Evolutionary conservation across 2,113 vertebrate genomes (phyloP).

Genomic region (western clawed frog (Xenopus tropicalis)): DNA sequence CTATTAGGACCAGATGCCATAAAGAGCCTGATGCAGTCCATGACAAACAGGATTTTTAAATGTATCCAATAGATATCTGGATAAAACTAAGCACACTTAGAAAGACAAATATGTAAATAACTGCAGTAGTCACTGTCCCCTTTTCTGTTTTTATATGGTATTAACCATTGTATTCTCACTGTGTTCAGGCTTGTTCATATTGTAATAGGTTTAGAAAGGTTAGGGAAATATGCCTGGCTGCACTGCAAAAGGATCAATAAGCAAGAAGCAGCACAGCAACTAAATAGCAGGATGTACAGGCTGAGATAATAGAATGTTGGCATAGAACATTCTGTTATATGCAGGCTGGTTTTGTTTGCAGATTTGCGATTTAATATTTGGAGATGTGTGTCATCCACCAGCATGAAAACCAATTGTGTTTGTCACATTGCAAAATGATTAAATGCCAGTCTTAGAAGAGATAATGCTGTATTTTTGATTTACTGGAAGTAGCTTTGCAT

Average conservation of each 20-base stretch:
- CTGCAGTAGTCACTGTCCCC: no score
- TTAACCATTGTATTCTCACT: neutral
- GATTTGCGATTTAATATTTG: constrained; percentile 36
- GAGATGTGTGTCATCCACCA: constrained; percentile 43
- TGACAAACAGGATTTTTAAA: no score
- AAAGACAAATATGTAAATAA: no score
- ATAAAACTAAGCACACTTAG: no score
- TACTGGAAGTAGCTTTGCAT: constrained; percentile 37
- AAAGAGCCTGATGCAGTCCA: no score
- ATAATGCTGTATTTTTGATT: constrained; percentile 38
- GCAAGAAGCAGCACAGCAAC: constrained; percentile 4
- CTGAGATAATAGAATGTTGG: constrained; percentile 32
- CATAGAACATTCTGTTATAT: constrained; percentile 5
- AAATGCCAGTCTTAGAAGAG: constrained; percentile 24
- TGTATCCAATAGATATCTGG: no score
- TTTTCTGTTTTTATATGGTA: no score
- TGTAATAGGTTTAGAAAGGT: neutral
- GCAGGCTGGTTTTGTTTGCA: constrained; percentile 39
- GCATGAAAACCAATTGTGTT: constrained; percentile 44
- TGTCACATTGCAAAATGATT: constrained; percentile 42
- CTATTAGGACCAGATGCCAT: no score
- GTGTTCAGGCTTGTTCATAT: neutral
- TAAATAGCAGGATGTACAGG: constrained; percentile 10
- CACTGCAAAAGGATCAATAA: constrained; percentile 10
- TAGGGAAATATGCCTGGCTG: constrained; percentile 16